Evolutionary conservation across 2,113 vertebrate genomes (phyloP).

Genomic region (Scortum barcoo): DNA sequence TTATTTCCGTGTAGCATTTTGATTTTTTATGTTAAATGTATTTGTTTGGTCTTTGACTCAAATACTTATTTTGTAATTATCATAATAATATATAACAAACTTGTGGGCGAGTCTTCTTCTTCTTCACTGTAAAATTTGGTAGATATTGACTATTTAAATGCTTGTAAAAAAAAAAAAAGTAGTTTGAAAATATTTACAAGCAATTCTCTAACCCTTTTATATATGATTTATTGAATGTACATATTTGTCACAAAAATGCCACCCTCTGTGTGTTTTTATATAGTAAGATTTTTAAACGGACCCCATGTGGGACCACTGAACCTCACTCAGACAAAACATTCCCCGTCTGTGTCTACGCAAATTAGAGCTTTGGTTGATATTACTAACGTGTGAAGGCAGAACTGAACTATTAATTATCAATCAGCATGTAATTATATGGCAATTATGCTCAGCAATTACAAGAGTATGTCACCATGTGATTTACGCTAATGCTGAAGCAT

Average conservation of each 20-base stretch:
- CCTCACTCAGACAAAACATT: conserved; percentile 13
- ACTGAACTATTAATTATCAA: conserved; percentile 53
- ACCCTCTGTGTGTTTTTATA: conserved; percentile 20
- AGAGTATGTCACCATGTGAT: conserved; percentile 22
- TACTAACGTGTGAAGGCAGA: conserved; percentile 30
- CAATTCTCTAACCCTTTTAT: not conserved
- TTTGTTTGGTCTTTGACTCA: not conserved
- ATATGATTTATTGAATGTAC: not conserved
- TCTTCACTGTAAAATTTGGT: not conserved
- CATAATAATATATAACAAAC: not conserved
- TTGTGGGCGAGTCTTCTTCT: not conserved
- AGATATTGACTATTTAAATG: not conserved
- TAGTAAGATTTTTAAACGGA: not conserved
- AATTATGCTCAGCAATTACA: conserved; percentile 27
- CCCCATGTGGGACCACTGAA: not conserved
- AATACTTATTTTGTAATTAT: not conserved
- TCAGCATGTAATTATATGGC: conserved; percentile 49
- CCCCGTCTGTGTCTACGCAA: not conserved
- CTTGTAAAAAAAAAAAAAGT: not conserved
- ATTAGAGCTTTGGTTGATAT: conserved; percentile 35
- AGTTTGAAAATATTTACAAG: not conserved
- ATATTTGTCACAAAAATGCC: not conserved
- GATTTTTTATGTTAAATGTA: not conserved
- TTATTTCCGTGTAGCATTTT: not conserved
- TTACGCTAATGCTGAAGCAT: not conserved